phyloP scores from a whole-genome alignment of 2,797 vertebrate species.

The Spizella passerina region DNA sequence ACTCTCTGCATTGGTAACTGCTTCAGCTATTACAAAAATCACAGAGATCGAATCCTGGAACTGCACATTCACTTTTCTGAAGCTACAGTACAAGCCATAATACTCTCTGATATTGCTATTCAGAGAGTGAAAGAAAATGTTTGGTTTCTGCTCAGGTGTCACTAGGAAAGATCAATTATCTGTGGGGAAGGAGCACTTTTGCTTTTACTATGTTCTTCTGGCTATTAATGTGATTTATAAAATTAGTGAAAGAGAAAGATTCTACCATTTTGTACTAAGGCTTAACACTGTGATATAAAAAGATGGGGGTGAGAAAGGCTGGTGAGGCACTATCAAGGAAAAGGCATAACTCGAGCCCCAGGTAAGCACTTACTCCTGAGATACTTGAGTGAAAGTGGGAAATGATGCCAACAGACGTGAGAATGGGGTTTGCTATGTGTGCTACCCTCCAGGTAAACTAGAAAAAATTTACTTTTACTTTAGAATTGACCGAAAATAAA shows the following conservation, averaged over 20 bases:
- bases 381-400: conserved; percentile 26
- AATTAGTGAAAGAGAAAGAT: conserved; percentile 10
- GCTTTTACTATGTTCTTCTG: conserved; percentile 35
- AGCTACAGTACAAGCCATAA: conserved; percentile 79
- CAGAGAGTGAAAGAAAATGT: conserved; percentile 56
- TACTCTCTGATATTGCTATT: conserved; percentile 49
- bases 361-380: conserved; percentile 3
- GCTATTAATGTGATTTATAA: background rate
- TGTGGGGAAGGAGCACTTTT: conserved; percentile 12
- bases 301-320: background rate
- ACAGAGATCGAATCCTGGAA: background rate
- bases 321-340: background rate
- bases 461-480: conserved; percentile 28
- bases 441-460: conserved; percentile 22
- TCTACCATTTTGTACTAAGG: conserved; percentile 54
- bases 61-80: conserved; percentile 55
- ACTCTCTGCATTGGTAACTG: background rate
- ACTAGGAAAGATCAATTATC: conserved; percentile 3
- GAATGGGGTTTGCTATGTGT: background rate
- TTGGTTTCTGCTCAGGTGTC: conserved; percentile 57
- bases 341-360: background rate
- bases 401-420: background rate
- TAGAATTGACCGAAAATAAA: conserved; percentile 23
- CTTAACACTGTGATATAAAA: conserved; percentile 61
- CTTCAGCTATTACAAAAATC: background rate